phyloP scores from a whole-genome alignment of 1,140 invertebrate species.

The Ostrea edulis region DNA sequence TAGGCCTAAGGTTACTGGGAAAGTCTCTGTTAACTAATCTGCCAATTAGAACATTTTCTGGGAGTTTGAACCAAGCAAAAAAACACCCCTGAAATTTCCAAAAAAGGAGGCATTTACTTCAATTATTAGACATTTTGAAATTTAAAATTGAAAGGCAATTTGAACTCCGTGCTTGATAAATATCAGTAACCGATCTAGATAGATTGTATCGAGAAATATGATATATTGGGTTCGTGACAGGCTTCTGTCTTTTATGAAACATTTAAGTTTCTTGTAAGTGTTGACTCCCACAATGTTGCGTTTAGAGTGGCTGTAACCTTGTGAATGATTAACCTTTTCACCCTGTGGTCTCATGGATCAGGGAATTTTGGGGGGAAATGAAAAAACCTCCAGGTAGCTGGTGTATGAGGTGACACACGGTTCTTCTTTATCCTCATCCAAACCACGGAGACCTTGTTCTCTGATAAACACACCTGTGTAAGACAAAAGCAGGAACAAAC shows the following conservation, averaged over 20 bases:
- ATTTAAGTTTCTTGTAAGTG: neutral
- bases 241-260: neutral
- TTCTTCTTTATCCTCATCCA: neutral
- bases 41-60: neutral
- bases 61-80: neutral
- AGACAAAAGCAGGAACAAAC: neutral
- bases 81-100: neutral
- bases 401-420: neutral
- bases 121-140: neutral
- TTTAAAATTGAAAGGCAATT: neutral
- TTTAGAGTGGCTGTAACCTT: neutral
- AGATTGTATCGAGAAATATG: conserved; percentile 26
- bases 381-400: neutral
- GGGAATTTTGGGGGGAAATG: neutral
- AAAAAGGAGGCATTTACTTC: neutral
- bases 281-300: neutral
- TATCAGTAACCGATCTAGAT: neutral
- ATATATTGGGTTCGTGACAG: neutral
- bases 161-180: neutral
- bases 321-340: neutral
- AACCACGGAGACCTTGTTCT: neutral
- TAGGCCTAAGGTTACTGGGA: neutral
- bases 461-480: neutral
- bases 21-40: neutral
- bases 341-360: neutral